Base-by-base conservation (phyloP, 1,140 invertebrate species). In the Drosophila bipectinata region DNA sequence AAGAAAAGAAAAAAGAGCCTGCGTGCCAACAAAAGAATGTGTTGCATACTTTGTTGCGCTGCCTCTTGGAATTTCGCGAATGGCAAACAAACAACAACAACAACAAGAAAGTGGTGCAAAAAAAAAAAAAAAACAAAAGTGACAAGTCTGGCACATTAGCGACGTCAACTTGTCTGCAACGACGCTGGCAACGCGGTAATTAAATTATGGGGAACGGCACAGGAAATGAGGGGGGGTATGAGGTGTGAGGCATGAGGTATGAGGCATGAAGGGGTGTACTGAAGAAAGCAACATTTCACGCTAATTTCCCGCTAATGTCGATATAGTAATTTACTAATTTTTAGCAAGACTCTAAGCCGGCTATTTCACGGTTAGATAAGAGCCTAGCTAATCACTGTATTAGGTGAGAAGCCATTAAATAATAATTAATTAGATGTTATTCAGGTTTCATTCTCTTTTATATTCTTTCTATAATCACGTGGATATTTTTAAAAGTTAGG, bases 31-130 rank as follows among this genome's bases (percentile, higher is more conserved):
- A 26, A 30, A 44, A 47, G 72, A 85, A 85, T 84, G 67, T 85
- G 73, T 84, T 80, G 81, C 81, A 84, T 84, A 84, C 81, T 85
- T 80, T 56, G 45, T 45, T 55, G 81, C 45, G 74, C 58, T 61
- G 39, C 26, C 32, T 64, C 30, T 62, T 56, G 61, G 72, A 72
- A 76, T 76, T 63, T 18, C 18, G 10, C 54, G 56, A 52, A 61
- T 37, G 54, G 6, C 44, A 45, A 15, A 21, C 14, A 47, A 18
- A 54, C 69, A 44, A 76, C 26, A 54, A 53, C 24, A 26, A n/a
- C 51, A 59, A 37, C 30, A 59, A 53, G 14, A 26, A 1, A 53
- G 14, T 28, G 6, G 12, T 28, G 12, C n/a, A 26, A 72, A 45
- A 14, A 39, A 15, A 14, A 61, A 47, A n/a, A n/a, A 62, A 62